Evolutionary conservation across 2,113 vertebrate species (phyloP).

Genomic region (Chaenocephalus aceratus): DNA sequence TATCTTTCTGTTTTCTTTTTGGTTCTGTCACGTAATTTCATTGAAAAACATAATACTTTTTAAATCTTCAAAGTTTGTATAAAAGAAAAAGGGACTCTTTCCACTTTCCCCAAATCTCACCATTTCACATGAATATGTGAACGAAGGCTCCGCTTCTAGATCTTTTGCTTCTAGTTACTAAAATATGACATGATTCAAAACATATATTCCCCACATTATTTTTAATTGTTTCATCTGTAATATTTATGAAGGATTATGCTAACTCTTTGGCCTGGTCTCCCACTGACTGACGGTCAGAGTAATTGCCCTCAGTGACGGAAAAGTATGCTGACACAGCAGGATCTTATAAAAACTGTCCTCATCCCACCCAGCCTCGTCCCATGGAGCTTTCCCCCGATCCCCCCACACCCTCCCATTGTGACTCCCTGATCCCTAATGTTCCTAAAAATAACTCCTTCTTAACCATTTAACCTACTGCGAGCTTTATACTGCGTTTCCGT

Average conservation of each 20-base stretch:
- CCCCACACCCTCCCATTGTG: conserved; percentile 9
- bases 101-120: not conserved
- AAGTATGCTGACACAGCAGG: conserved; percentile 66
- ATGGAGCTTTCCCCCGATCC: conserved; percentile 33
- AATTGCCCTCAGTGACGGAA: conserved; percentile 52
- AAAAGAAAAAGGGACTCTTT: not conserved
- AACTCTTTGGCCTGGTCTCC: not conserved
- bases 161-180: not conserved
- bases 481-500: not conserved
- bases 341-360: conserved; percentile 64
- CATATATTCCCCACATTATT: no score
- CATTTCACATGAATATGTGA: not conserved
- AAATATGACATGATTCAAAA: not conserved
- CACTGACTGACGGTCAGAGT: conserved; percentile 25
- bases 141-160: not conserved
- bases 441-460: conserved; percentile 35
- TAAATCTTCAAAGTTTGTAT: not conserved
- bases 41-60: not conserved
- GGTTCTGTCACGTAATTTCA: not conserved
- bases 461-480: not conserved
- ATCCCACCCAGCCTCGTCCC: conserved; percentile 37
- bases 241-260: not conserved
- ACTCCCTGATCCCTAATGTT: conserved; percentile 33
- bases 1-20: not conserved
- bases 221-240: not conserved